Percentiles rank a stretch among this genome's conserved stretches.
phyloP scores from a whole-genome alignment of 2,797 vertebrate species.

The Muscicapa comitata region DNA sequence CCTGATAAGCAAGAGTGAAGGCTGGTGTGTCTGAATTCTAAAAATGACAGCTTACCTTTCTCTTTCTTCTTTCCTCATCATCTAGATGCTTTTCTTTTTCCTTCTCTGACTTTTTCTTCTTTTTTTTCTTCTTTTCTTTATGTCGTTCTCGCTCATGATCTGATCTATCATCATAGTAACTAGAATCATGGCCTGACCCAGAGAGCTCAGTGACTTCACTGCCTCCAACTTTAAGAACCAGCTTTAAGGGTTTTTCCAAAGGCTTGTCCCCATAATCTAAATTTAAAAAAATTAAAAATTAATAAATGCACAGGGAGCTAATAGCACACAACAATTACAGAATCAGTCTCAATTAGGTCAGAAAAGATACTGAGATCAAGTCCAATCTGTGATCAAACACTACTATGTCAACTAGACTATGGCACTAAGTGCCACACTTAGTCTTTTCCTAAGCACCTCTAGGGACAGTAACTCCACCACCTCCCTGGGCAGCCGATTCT shows the following conservation, averaged over 20 bases:
- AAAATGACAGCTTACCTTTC: slow-evolving; percentile 79
- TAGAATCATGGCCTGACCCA: slow-evolving; percentile 95
- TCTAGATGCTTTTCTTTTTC: slow-evolving; percentile 92
- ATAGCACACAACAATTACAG: neutral
- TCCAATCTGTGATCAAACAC: no score
- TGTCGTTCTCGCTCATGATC: slow-evolving; percentile 94
- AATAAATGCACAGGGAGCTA: rapidly evolving
- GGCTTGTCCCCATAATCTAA: slow-evolving; percentile 91
- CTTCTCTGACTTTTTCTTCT: slow-evolving; percentile 96
- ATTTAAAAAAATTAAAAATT: neutral
- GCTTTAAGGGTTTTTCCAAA: slow-evolving; percentile 91
- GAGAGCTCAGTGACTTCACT: slow-evolving; percentile 96
- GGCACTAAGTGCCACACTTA: neutral
- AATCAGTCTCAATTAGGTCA: neutral
- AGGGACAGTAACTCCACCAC: neutral
- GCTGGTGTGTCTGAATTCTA: neutral
- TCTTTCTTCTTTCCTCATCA: slow-evolving; percentile 90
- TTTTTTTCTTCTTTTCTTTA: slow-evolving; percentile 97
- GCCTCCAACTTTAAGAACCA: slow-evolving; percentile 95
- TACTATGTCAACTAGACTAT: neutral
- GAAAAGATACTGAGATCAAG: neutral
- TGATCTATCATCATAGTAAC: slow-evolving; percentile 94
- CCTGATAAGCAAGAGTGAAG: neutral
- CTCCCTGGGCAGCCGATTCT: neutral
- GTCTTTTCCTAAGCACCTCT: neutral